These are phyloP conservation scores for Cervus canadensis DNA, from an alignment of 2,113 vertebrate species.

Conservation along the genomic window DNA sequence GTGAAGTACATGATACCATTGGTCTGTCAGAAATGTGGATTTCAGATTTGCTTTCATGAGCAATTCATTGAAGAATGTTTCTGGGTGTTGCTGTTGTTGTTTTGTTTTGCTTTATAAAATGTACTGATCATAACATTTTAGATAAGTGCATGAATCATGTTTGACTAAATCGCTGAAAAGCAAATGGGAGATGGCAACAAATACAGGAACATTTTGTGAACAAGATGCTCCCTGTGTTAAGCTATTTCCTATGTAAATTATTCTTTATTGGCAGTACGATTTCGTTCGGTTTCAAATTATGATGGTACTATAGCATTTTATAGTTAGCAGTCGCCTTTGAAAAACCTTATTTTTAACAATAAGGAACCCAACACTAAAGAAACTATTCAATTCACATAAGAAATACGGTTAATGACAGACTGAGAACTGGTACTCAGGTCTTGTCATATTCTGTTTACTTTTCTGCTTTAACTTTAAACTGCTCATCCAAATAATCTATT, in stretches of 20 bases:
- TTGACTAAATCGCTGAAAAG: slow-evolving; percentile 52
- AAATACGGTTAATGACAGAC: neutral
- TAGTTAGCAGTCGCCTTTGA: neutral
- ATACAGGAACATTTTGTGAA: slow-evolving; percentile 36
- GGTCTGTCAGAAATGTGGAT: neutral
- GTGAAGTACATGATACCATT: neutral
- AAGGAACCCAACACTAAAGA: neutral
- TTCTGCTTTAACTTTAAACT: neutral
- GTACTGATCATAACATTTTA: slow-evolving; percentile 46
- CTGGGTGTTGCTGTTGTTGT: neutral
- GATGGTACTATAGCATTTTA: neutral
- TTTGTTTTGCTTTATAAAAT: slow-evolving; percentile 57
- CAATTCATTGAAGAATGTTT: neutral
- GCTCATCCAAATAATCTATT: neutral
- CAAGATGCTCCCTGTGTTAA: slow-evolving; percentile 28
- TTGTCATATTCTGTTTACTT: neutral
- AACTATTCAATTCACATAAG: neutral
- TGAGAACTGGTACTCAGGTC: neutral
- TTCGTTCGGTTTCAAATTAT: slow-evolving; percentile 25
- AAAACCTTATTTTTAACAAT: slow-evolving; percentile 24
- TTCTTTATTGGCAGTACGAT: slow-evolving; percentile 11
- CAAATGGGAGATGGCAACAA: slow-evolving; percentile 27
- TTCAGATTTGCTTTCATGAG: neutral
- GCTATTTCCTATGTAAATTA: slow-evolving; percentile 44
- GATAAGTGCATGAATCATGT: slow-evolving; percentile 26